A percentile compares a stretch with the other conserved stretches of the same genome.
These are phyloP conservation scores for Drosophila greeni DNA, from an alignment of 2,888 invertebrate genomes.

Conservation along the genomic window DNA sequence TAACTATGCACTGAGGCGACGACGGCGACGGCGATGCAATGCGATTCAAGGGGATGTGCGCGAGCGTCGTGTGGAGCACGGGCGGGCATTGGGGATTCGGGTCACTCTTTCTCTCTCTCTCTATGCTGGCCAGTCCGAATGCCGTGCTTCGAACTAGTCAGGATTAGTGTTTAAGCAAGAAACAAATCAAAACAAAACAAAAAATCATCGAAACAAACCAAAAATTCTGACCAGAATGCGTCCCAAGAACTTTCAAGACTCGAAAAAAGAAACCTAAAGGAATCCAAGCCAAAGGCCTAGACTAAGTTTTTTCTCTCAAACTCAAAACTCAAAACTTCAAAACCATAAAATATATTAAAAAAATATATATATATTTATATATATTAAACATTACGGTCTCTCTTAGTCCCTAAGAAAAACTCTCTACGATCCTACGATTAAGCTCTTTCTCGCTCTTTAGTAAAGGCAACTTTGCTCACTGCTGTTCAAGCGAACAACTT, in stretches of 20 bases:
- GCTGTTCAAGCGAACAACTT: slow-evolving; percentile 41
- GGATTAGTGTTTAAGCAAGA: slow-evolving; percentile 12
- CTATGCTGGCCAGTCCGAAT: background rate
- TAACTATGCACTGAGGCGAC: slow-evolving; percentile 62
- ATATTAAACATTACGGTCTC: background rate
- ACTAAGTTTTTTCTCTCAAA: slow-evolving; percentile 20
- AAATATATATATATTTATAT: slow-evolving; percentile 5
- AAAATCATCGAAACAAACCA: background rate
- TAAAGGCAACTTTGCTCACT: slow-evolving; percentile 50
- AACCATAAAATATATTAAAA: slow-evolving; percentile 3
- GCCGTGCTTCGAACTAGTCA: slow-evolving; percentile 6
- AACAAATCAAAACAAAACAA: background rate
- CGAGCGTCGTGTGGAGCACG: slow-evolving; percentile 2
- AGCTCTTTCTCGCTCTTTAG: slow-evolving; percentile 34
- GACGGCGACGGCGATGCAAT: background rate
- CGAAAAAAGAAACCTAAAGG: background rate
- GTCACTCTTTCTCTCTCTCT: background rate
- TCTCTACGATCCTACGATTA: slow-evolving; percentile 23
- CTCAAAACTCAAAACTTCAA: background rate
- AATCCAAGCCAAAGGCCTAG: slow-evolving; percentile 13
- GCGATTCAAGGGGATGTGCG: background rate
- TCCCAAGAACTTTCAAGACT: slow-evolving; percentile 6
- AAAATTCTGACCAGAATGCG: slow-evolving; percentile 1
- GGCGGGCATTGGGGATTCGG: slow-evolving; percentile 15
- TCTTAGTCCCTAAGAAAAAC: slow-evolving; percentile 20